Base-by-base conservation (phyloP, 2,797 vertebrate genomes). In the Argyrosomus regius region DNA sequence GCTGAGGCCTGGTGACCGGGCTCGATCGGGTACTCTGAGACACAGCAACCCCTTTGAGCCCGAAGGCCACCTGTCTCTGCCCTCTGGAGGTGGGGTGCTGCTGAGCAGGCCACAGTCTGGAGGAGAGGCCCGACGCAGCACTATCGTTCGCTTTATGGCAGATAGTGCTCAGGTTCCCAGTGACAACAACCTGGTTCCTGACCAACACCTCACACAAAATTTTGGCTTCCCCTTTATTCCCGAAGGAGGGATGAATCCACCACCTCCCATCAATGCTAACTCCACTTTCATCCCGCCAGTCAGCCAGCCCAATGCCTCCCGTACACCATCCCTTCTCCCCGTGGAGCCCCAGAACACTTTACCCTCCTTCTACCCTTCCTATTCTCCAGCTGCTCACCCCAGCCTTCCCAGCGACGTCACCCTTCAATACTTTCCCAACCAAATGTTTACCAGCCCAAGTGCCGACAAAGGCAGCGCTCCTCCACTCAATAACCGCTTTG, bases 221-320 rank as follows among this genome's bases (percentile, higher is more conserved):
- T 99, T 99, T 91, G 96, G 97, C 58, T 99, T 99, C 88, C 93
- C 98, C 49, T 99, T 99, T 87, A 99, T 99, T 83, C 96, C 97
- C 0, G 98, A 99, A 26, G 96, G 97, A 60, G 95, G 97, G 63
- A 99, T 99, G 97, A 99, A 99, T 87, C 97, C 97, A 22, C 94
- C 95, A 3, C 96, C 98, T 2, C 95, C 98, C 0, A 97, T 99
- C 87, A 99, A 99, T 52, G 95, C 97, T 35, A 99, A 99, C 2
- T 85, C 98, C 20, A 97, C 98, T 4, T 99, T 99, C 89, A 99
- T 99, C 87, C 97, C 98, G 10, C 98, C 98, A 0, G 98, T 98
- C 68, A 98, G 97, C 59, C 98, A 99, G 89, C 88, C 97, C 5
- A 96, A 93, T 65, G 83, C 97, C 72, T 96, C 97, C 63, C 96